A percentile compares a stretch with the other conserved stretches of the same genome.
Conservation (phyloP, 2,797 vertebrate genomes). For the Argentina silus region DNA sequence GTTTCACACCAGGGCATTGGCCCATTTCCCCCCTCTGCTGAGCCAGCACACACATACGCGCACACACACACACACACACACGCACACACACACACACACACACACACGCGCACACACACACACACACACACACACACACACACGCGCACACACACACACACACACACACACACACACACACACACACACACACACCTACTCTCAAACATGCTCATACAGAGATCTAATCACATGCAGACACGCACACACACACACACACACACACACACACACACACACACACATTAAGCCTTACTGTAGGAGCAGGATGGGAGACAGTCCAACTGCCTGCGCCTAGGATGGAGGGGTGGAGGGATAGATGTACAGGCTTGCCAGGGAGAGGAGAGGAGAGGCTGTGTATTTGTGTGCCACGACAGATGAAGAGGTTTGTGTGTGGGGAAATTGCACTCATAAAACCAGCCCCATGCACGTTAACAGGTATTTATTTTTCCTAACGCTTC, state of each 20-base stretch:
- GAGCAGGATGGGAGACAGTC: slow-evolving; percentile 59
- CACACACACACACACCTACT: slow-evolving; percentile 15
- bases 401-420: slow-evolving; percentile 43
- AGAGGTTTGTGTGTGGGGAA: slow-evolving; percentile 49
- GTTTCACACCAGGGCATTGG: slow-evolving; percentile 43
- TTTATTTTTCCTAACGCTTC: slow-evolving; percentile 43
- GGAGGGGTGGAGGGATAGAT: slow-evolving; percentile 56
- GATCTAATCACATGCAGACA: no score
- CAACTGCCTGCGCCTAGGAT: slow-evolving; percentile 59
- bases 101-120: no score
- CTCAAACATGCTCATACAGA: no score
- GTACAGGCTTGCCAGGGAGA: slow-evolving; percentile 53
- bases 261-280: no score
- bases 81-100: slow-evolving; percentile 19
- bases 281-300: slow-evolving; percentile 62
- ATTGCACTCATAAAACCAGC: slow-evolving; percentile 43
- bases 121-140: slow-evolving; percentile 21
- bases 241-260: no score
- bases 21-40: slow-evolving; percentile 54
- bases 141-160: no score
- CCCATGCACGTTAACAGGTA: slow-evolving; percentile 48
- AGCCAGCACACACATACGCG: slow-evolving; percentile 51
- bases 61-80: no score
- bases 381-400: slow-evolving; percentile 53
- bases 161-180: no score